phyloP scores from a whole-genome alignment of 2,888 invertebrate species.

The Acrobasis suavella region DNA sequence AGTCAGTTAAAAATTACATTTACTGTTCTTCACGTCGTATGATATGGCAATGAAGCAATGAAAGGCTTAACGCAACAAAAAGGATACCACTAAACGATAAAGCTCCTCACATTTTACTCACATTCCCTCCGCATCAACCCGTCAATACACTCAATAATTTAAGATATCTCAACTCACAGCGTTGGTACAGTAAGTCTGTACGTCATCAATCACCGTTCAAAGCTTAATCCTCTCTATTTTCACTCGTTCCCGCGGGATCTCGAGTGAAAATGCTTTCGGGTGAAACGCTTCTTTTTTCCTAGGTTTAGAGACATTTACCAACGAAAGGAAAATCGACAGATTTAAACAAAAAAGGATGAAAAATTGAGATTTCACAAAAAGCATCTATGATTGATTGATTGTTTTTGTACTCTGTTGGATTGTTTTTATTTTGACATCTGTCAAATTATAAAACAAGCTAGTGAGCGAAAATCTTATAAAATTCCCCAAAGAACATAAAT shows the following conservation, averaged over 20 bases:
- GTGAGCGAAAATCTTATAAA: too few species aligned
- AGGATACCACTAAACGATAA: not conserved
- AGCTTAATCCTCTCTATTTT: conserved; percentile 30
- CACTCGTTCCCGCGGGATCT: conserved; percentile 28
- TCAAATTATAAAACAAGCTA: too few species aligned
- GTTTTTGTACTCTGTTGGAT: not conserved
- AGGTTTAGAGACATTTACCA: not conserved
- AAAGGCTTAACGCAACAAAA: too few species aligned
- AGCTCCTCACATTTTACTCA: not conserved
- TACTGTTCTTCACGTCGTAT: too few species aligned
- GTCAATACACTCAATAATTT: conserved; percentile 18
- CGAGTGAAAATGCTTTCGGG: conserved; percentile 1
- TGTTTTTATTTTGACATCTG: too few species aligned
- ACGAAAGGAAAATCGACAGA: not conserved
- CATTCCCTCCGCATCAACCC: not conserved
- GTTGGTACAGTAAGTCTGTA: conserved; percentile 20
- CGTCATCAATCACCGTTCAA: conserved; percentile 35
- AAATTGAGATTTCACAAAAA: too few species aligned
- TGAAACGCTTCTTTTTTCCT: not conserved
- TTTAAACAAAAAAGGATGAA: too few species aligned
- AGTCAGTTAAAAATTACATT: too few species aligned
- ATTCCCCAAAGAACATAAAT: too few species aligned
- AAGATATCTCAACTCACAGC: conserved; percentile 28
- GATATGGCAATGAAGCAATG: too few species aligned
- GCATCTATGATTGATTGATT: not conserved